Conservation (phyloP, 2,888 invertebrate genomes). For the Pedicia rivosa region DNA sequence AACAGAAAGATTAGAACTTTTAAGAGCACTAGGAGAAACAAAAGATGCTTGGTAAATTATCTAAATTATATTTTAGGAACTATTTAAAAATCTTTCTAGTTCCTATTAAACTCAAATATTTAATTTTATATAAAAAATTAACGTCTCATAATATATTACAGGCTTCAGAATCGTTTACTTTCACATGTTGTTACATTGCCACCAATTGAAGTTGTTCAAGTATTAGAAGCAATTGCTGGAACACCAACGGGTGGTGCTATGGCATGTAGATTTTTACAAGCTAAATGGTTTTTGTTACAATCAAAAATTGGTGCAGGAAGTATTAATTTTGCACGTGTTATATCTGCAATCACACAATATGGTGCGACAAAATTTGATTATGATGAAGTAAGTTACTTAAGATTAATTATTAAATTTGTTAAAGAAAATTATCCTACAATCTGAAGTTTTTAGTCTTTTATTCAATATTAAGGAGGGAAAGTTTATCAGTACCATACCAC, state of each 20-base stretch:
- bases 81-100: neutral
- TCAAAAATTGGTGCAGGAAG: constrained; percentile 28
- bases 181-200: constrained; percentile 31
- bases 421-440: neutral
- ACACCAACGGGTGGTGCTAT: constrained; percentile 32
- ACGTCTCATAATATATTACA: neutral
- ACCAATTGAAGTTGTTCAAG: constrained; percentile 29
- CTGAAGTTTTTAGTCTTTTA: neutral
- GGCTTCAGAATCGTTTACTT: constrained; percentile 29
- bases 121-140: neutral
- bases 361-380: constrained; percentile 32
- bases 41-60: constrained; percentile 27
- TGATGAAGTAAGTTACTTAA: constrained; percentile 25
- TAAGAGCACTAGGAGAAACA: constrained; percentile 29
- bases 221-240: constrained; percentile 30
- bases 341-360: constrained; percentile 32
- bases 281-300: constrained; percentile 31
- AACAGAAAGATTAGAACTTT: constrained; percentile 29
- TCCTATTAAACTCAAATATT: no score
- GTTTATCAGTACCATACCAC: no score
- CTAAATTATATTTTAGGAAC: neutral
- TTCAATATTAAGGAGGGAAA: no score
- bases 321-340: constrained; percentile 30
- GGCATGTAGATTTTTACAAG: constrained; percentile 31
- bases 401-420: neutral